Conservation (phyloP, 1,140 invertebrate genomes). For the Drosophila pseudoananassae region DNA sequence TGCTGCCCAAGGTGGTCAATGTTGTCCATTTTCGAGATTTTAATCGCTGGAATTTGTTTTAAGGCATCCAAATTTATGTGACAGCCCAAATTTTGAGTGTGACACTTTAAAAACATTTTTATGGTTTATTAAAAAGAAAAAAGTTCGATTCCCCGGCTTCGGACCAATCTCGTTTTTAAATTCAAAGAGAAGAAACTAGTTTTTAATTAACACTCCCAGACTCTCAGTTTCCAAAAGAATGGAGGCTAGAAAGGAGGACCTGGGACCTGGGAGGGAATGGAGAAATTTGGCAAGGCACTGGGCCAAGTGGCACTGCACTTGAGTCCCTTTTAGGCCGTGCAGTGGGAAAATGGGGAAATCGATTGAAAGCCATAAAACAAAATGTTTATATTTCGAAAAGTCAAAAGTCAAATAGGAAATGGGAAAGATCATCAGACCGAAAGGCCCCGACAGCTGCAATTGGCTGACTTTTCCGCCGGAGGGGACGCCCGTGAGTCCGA, state of each 20-base stretch:
- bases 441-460: constrained; percentile 45
- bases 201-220: constrained; percentile 51
- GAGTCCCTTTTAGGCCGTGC: constrained; percentile 63
- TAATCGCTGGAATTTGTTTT: constrained; percentile 66
- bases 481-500: neutral
- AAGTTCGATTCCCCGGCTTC: constrained; percentile 2
- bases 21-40: constrained; percentile 54
- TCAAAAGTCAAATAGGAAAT: constrained; percentile 78
- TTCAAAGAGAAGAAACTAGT: constrained; percentile 57
- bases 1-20: constrained; percentile 48
- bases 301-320: constrained; percentile 67
- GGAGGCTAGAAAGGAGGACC: neutral
- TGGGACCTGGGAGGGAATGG: constrained; percentile 1
- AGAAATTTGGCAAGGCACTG: constrained; percentile 53
- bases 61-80: constrained; percentile 65
- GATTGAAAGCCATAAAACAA: constrained; percentile 73
- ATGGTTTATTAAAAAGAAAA: constrained; percentile 65
- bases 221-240: constrained; percentile 5
- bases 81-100: constrained; percentile 68
- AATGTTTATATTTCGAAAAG: constrained; percentile 78
- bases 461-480: neutral
- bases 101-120: constrained; percentile 75
- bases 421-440: constrained; percentile 54
- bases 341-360: constrained; percentile 34
- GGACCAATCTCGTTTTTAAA: constrained; percentile 45